Conservation (phyloP, 2,888 invertebrate genomes). For the Pedicia rivosa region DNA sequence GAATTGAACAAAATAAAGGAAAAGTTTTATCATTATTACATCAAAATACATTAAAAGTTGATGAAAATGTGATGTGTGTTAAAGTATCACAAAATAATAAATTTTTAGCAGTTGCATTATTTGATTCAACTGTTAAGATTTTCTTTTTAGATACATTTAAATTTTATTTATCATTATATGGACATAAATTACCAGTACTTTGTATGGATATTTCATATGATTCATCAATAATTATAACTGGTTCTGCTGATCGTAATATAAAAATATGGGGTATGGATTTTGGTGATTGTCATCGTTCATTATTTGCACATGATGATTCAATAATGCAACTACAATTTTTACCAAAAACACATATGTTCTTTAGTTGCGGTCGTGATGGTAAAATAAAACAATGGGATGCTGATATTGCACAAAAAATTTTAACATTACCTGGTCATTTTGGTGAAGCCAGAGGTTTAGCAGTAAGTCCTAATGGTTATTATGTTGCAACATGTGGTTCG, state of each 20-base stretch:
- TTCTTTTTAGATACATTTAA: constrained; percentile 91
- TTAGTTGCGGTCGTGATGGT: constrained; percentile 86
- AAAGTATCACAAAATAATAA: constrained; percentile 71
- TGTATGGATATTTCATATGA: constrained; percentile 89
- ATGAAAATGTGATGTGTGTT: constrained; percentile 74
- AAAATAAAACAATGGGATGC: constrained; percentile 96
- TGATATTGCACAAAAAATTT: constrained; percentile 77
- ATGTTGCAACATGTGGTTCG: constrained; percentile 63
- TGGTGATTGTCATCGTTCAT: constrained; percentile 92
- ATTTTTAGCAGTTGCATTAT: constrained; percentile 74
- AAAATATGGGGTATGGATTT: constrained; percentile 99
- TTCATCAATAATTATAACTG: constrained; percentile 74
- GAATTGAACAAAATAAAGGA: constrained; percentile 39
- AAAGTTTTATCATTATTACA: constrained; percentile 63
- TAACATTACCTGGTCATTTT: constrained; percentile 74
- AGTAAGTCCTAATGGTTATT: constrained; percentile 68
- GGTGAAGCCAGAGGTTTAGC: constrained; percentile 61
- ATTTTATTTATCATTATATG: constrained; percentile 89
- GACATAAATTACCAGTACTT: constrained; percentile 87
- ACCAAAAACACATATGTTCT: constrained; percentile 82
- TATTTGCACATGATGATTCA: constrained; percentile 94
- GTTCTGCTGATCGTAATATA: constrained; percentile 88
- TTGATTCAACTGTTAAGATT: constrained; percentile 90
- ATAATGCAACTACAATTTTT: constrained; percentile 81
- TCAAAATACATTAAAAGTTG: constrained; percentile 65